Conservation (phyloP, 2,113 vertebrate species). For the Tringa solitaria region DNA sequence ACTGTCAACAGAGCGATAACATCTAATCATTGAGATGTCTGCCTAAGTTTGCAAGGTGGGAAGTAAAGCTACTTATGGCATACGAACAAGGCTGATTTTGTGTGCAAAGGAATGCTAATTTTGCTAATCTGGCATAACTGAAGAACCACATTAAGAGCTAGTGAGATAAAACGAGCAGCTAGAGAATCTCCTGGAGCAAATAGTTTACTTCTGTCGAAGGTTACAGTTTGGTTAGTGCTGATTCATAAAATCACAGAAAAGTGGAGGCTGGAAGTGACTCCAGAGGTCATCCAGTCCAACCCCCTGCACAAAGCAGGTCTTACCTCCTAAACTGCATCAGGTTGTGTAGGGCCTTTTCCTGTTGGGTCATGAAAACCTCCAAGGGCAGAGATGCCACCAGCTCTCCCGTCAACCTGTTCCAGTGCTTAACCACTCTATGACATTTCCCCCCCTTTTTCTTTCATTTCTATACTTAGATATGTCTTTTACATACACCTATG, state of each 20-base stretch:
- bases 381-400: not conserved
- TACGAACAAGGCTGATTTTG: not conserved
- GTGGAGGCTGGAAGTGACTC: not conserved
- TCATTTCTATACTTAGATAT: not conserved
- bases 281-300: not conserved
- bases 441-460: accelerated
- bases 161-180: not conserved
- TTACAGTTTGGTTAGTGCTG: not conserved
- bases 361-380: not conserved
- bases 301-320: not conserved
- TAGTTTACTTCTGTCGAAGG: not conserved
- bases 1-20: not conserved
- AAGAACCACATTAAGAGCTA: not conserved
- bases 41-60: not conserved
- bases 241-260: not conserved
- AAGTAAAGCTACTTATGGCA: not conserved
- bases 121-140: not conserved
- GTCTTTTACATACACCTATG: not conserved
- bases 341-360: not conserved
- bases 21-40: not conserved
- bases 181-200: not conserved
- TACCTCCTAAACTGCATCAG: not conserved
- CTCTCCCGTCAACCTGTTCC: not conserved
- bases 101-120: not conserved
- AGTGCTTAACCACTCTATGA: not conserved